These are phyloP conservation scores for Eurois occulta DNA, from an alignment of 2,888 invertebrate species.

Conservation along the genomic window DNA sequence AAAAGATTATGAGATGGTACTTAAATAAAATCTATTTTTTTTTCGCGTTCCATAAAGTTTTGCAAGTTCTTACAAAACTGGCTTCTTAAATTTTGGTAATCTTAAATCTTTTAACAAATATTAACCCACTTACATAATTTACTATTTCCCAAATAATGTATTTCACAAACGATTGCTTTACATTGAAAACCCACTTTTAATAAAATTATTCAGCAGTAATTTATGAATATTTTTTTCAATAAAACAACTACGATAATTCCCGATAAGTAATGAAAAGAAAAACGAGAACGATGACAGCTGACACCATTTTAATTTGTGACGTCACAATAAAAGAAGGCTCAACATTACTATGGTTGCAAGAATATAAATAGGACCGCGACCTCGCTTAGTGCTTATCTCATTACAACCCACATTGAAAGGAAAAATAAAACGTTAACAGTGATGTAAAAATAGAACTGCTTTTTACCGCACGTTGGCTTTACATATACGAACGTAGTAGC, in stretches of 20 bases:
- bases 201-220: not conserved
- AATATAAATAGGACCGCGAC: conserved; percentile 57
- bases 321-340: conserved; percentile 47
- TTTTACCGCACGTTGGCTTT: conserved; percentile 46
- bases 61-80: not conserved
- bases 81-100: not conserved
- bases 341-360: conserved; percentile 52
- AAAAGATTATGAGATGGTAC: too few species aligned
- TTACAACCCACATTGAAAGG: conserved; percentile 53
- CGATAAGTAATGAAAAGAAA: conserved; percentile 26
- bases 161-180: not conserved
- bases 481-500: conserved; percentile 15
- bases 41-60: too few species aligned
- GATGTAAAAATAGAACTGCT: conserved; percentile 49
- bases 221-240: not conserved
- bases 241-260: not conserved
- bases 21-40: too few species aligned
- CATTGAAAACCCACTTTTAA: not conserved
- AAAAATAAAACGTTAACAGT: conserved; percentile 52
- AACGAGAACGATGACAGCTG: conserved; percentile 21
- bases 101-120: too few species aligned
- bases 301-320: conserved; percentile 47
- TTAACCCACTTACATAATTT: too few species aligned
- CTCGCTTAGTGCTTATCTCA: conserved; percentile 61
- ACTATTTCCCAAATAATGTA: not conserved